Evolutionary conservation across 1,140 invertebrate species (phyloP).

Genomic region (Apis florea): DNA sequence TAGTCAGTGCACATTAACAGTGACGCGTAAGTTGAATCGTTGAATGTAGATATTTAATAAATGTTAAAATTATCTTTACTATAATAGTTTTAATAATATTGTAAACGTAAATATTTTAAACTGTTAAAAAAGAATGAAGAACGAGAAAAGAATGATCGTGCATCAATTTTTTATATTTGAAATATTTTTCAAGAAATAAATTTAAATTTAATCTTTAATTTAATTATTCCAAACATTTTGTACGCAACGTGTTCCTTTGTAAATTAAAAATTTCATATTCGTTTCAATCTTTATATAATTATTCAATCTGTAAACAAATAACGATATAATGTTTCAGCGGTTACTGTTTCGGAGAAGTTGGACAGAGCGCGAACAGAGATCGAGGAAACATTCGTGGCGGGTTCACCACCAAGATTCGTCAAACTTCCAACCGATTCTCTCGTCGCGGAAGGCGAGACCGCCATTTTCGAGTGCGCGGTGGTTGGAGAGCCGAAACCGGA

Average conservation of each 20-base stretch:
- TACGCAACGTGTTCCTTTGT: background rate
- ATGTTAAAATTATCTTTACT: no score
- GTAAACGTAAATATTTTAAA: no score
- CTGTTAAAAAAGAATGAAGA: no score
- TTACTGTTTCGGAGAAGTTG: conserved; percentile 3
- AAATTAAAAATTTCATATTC: background rate
- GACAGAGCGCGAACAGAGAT: background rate
- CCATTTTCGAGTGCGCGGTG: conserved; percentile 87
- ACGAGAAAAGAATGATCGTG: no score
- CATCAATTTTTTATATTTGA: no score
- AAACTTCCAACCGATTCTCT: conserved; percentile 86
- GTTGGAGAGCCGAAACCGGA: conserved; percentile 86
- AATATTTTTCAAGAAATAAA: no score
- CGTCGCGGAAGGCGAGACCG: conserved; percentile 85
- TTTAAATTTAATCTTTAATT: no score
- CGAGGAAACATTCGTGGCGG: conserved; percentile 48
- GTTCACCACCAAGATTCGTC: conserved; percentile 85
- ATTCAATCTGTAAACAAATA: background rate
- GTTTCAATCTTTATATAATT: no score
- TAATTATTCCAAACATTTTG: background rate
- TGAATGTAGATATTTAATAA: no score
- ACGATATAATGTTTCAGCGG: conserved; percentile 34
- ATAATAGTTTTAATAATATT: no score
- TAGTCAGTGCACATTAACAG: conserved; percentile 85
- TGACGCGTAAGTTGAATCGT: conserved; percentile 75